Evolutionary conservation across 2,113 vertebrate genomes (phyloP).

Genomic region (Aythya baeri): DNA sequence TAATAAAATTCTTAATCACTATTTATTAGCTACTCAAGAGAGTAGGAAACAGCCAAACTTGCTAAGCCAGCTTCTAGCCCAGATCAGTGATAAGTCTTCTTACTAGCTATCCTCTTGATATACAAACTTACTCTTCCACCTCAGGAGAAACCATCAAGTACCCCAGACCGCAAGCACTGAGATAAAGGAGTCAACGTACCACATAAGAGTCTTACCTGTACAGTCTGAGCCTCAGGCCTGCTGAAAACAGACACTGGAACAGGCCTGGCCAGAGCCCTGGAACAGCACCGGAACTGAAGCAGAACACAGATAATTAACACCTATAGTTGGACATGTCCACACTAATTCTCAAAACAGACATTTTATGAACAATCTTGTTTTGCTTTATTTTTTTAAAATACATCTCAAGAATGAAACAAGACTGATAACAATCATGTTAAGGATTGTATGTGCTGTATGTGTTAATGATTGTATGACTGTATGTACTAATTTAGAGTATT

Average conservation of each 20-base stretch:
- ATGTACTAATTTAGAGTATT: rapidly evolving
- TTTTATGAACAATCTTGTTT: rapidly evolving
- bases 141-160: rapidly evolving
- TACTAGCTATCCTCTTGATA: rapidly evolving
- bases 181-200: too few species aligned
- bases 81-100: too few species aligned
- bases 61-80: background rate
- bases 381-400: too few species aligned
- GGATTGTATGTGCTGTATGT: too few species aligned
- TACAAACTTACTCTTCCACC: background rate
- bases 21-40: background rate
- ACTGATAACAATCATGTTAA: background rate
- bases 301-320: background rate
- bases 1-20: rapidly evolving
- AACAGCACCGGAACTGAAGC: slow-evolving; percentile 75
- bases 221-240: slow-evolving; percentile 56
- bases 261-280: slow-evolving; percentile 77
- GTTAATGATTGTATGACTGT: too few species aligned
- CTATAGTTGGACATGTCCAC: rapidly evolving
- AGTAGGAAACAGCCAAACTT: background rate
- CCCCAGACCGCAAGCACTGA: rapidly evolving
- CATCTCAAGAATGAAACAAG: background rate
- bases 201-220: slow-evolving; percentile 50
- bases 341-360: background rate
- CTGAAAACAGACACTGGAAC: slow-evolving; percentile 68